These are phyloP conservation scores for Sciurus carolinensis DNA, from an alignment of 2,797 vertebrate species.

Conservation along the genomic window DNA sequence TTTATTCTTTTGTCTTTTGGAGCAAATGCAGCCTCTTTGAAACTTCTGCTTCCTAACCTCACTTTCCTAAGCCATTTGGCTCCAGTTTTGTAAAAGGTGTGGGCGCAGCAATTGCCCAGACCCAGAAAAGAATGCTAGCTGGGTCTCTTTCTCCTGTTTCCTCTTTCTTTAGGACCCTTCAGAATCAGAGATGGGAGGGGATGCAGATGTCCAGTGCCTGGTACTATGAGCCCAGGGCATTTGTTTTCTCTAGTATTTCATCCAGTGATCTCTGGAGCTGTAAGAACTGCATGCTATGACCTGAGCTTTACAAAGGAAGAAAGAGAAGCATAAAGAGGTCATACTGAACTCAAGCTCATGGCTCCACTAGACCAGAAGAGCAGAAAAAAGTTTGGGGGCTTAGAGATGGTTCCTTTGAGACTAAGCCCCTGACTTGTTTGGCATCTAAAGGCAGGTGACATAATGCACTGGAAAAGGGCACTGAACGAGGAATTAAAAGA, in stretches of 20 bases:
- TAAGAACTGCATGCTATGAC: neutral
- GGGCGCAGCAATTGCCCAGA: conserved; percentile 7
- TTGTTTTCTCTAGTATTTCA: neutral
- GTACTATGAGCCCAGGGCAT: neutral
- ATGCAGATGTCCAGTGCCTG: neutral
- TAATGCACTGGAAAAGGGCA: neutral
- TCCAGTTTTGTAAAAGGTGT: neutral
- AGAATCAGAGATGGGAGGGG: neutral
- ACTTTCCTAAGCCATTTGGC: conserved; percentile 39
- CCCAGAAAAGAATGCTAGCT: neutral
- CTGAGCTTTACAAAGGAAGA: conserved; percentile 7
- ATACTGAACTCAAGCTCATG: conserved; percentile 28
- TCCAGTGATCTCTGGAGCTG: neutral
- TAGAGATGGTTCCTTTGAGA: conserved; percentile 49
- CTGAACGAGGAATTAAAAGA: conserved; percentile 9
- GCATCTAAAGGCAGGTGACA: neutral
- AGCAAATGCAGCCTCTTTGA: conserved; percentile 31
- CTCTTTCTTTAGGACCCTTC: neutral
- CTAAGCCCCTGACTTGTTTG: neutral
- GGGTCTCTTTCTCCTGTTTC: neutral
- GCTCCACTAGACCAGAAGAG: neutral
- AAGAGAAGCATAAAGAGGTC: neutral
- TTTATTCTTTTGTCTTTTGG: conserved; percentile 53
- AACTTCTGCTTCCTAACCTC: conserved; percentile 42
- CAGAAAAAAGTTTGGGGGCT: neutral